These are phyloP conservation scores for Hypotaenidia okinawae DNA, from an alignment of 2,797 vertebrate genomes.

Conservation along the genomic window DNA sequence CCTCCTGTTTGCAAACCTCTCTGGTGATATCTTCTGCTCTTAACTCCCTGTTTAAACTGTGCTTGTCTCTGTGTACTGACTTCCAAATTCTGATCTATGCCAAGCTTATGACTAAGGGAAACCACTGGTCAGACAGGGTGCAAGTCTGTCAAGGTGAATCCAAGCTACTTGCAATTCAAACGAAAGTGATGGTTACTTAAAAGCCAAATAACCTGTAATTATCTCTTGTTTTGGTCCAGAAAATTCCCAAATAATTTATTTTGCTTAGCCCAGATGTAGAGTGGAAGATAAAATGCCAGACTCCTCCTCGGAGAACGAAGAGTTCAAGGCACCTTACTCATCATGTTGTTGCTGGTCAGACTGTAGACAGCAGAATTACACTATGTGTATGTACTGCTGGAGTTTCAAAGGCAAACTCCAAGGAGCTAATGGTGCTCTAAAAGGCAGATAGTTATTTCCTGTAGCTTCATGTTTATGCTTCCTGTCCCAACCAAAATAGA, in stretches of 20 bases:
- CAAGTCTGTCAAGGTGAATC: neutral
- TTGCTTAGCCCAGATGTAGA: neutral
- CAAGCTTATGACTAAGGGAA: slow-evolving; percentile 14
- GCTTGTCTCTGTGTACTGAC: neutral
- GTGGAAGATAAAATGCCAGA: slow-evolving; percentile 21
- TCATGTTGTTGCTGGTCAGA: neutral
- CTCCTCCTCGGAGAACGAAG: neutral
- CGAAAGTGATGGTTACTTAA: slow-evolving; percentile 34
- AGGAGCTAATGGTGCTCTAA: neutral
- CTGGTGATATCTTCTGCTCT: neutral
- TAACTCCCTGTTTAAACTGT: neutral
- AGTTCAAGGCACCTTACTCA: neutral
- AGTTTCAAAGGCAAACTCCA: neutral
- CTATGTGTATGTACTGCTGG: neutral
- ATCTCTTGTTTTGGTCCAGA: neutral
- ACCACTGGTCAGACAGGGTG: slow-evolving; percentile 33
- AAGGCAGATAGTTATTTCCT: slow-evolving; percentile 19
- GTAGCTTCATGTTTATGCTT: neutral
- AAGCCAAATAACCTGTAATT: neutral
- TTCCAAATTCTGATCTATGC: neutral
- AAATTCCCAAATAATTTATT: slow-evolving; percentile 14
- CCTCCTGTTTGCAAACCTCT: neutral
- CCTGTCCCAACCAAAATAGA: neutral
- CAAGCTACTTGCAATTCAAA: slow-evolving; percentile 25
- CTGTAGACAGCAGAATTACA: neutral